Percentiles rank a stretch among this genome's conserved stretches.
phyloP scores from a whole-genome alignment of 2,888 invertebrate genomes.

The Sarcophaga rosellei region DNA sequence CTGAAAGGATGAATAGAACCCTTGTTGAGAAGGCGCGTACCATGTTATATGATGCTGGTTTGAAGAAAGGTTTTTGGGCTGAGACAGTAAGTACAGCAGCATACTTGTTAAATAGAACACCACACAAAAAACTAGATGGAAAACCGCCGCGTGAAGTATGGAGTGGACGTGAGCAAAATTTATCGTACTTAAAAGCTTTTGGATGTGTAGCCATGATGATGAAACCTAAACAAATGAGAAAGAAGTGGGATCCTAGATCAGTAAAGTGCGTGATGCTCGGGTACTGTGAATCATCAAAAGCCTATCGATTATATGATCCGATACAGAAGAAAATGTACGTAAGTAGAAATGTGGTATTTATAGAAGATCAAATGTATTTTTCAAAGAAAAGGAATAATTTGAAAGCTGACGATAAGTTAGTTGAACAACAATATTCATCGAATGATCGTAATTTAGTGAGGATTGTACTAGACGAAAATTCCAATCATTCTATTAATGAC shows the following conservation, averaged over 20 bases:
- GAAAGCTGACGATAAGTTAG: neutral
- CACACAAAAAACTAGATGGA: neutral
- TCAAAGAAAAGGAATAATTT: neutral
- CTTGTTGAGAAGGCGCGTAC: too few relatives aligned
- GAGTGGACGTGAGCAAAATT: neutral
- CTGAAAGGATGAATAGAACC: too few relatives aligned
- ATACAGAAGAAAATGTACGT: neutral
- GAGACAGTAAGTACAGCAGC: too few relatives aligned
- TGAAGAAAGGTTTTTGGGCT: too few relatives aligned
- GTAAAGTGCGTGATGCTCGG: too few relatives aligned
- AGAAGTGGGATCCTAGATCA: constrained; percentile 23
- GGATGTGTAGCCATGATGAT: constrained; percentile 12
- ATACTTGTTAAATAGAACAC: neutral
- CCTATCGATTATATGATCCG: too few relatives aligned
- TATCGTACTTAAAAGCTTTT: neutral
- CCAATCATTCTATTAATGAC: constrained; percentile 1
- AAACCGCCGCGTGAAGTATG: constrained; percentile 9
- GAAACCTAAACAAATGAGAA: constrained; percentile 7
- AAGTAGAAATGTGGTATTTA: neutral
- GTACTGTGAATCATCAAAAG: too few relatives aligned
- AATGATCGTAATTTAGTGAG: constrained; percentile 1
- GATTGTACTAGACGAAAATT: constrained; percentile 1
- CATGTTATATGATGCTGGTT: too few relatives aligned
- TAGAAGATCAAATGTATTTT: constrained; percentile 4
- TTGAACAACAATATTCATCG: neutral